Percentiles rank a stretch among this genome's conserved stretches.
Evolutionary conservation across 1,140 invertebrate genomes (phyloP).

Genomic region (Plutomurus gul): DNA sequence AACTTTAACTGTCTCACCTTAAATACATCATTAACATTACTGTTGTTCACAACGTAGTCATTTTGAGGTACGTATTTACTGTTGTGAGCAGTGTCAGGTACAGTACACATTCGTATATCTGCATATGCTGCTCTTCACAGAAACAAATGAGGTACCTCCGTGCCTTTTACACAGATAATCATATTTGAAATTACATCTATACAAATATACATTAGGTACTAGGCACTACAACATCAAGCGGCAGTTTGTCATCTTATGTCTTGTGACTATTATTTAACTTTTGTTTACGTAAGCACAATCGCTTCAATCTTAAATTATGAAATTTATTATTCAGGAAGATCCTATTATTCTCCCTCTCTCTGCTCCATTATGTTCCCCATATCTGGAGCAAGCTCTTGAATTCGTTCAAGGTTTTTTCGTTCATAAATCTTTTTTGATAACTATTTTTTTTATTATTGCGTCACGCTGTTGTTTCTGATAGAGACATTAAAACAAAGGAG

Average conservation of each 20-base stretch:
- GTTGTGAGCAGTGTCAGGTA: too few relatives aligned
- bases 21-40: too few relatives aligned
- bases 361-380: background rate
- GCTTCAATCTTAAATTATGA: background rate
- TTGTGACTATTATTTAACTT: background rate
- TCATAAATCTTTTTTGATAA: background rate
- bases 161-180: too few relatives aligned
- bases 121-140: too few relatives aligned
- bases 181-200: too few relatives aligned
- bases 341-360: background rate
- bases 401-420: background rate
- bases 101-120: too few relatives aligned
- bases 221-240: too few relatives aligned
- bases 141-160: too few relatives aligned
- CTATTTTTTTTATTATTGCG: background rate
- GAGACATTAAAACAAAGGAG: constrained; percentile 12
- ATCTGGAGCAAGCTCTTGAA: constrained; percentile 13
- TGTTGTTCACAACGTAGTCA: too few relatives aligned
- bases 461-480: background rate
- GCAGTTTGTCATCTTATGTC: constrained; percentile 2
- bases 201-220: too few relatives aligned
- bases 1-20: background rate
- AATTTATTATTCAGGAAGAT: constrained; percentile 17
- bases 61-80: too few relatives aligned
- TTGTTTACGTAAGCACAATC: background rate